Conservation (phyloP, 2,113 vertebrate genomes). For the Crotalus viridis region DNA sequence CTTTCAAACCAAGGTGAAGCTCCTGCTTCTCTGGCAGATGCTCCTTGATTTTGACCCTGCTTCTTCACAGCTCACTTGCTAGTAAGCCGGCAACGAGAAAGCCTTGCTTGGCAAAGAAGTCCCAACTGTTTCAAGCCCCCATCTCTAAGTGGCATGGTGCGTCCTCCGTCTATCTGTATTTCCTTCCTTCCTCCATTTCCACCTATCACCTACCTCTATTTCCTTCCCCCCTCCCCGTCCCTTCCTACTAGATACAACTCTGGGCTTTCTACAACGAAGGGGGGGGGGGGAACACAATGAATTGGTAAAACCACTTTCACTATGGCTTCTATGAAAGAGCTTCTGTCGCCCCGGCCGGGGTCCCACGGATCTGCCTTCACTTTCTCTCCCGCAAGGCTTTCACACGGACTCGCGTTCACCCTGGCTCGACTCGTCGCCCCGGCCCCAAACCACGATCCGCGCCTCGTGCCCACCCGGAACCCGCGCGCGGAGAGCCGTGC, state of each 20-base stretch:
- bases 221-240: background rate
- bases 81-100: background rate
- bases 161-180: background rate
- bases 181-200: background rate
- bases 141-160: background rate
- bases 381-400: background rate
- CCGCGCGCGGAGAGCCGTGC: background rate
- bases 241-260: too few relatives aligned
- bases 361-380: background rate
- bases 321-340: background rate
- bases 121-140: background rate
- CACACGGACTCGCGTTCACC: background rate
- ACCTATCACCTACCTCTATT: too few relatives aligned
- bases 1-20: background rate
- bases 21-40: background rate
- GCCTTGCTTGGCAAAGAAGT: background rate
- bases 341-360: background rate
- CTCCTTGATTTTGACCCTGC: background rate
- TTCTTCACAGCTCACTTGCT: background rate
- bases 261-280: background rate
- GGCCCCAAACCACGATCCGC: rapidly evolving
- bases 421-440: background rate
- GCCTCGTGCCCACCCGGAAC: background rate
- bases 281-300: background rate
- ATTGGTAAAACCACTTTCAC: background rate